Conservation (phyloP, 2,113 vertebrate genomes). For the Passerina amoena region DNA sequence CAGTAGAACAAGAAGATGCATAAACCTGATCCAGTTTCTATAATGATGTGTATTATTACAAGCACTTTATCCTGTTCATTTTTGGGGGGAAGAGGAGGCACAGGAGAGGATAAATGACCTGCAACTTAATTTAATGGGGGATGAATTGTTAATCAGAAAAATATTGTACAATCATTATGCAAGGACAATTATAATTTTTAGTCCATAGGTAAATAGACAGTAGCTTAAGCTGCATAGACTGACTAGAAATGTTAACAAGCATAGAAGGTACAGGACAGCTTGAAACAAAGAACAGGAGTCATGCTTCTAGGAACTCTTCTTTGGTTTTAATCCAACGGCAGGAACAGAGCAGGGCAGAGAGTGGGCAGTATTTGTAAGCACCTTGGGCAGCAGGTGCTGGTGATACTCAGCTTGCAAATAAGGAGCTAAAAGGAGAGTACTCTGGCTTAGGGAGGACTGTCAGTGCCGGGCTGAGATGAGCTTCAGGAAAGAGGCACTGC, state of each 20-base stretch:
- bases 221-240: not conserved
- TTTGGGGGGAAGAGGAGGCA: not conserved
- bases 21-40: not conserved
- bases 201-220: not conserved
- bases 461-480: fast-evolving
- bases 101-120: not conserved
- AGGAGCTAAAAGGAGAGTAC: not conserved
- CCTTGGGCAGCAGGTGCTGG: not conserved
- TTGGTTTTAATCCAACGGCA: not conserved
- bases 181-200: not conserved
- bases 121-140: not conserved
- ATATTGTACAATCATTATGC: not conserved
- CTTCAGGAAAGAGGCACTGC: not conserved
- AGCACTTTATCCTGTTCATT: not conserved
- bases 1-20: not conserved
- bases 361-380: not conserved
- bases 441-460: not conserved
- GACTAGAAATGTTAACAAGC: not conserved
- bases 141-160: not conserved
- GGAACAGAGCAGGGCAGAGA: no score
- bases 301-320: not conserved
- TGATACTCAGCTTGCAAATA: not conserved
- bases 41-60: not conserved
- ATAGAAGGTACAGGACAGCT: not conserved
- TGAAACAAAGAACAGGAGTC: not conserved